phyloP scores from a whole-genome alignment of 2,888 invertebrate genomes.

The Embidobia sp. region DNA sequence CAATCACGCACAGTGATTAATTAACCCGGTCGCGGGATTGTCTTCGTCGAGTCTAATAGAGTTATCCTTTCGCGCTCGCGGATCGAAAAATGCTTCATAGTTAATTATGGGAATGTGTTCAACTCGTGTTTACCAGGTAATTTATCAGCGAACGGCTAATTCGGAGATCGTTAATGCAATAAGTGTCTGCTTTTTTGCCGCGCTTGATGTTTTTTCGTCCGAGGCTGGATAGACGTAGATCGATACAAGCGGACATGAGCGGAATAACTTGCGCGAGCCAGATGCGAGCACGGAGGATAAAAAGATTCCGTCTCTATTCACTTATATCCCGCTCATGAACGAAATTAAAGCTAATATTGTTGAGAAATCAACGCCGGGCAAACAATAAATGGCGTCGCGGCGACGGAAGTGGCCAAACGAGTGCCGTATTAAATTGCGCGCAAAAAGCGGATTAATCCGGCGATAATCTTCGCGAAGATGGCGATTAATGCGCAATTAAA shows the following conservation, averaged over 20 bases:
- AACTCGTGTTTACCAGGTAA: conserved; percentile 24
- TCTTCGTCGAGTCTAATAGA: conserved; percentile 3
- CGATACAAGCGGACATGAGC: conserved; percentile 47
- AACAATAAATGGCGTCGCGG: conserved; percentile 7
- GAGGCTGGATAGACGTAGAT: conserved; percentile 34
- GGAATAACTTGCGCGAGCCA: conserved; percentile 38
- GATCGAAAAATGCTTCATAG: conserved; percentile 20
- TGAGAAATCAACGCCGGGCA: conserved; percentile 1
- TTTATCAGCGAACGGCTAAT: conserved; percentile 46
- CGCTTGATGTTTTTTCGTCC: conserved; percentile 25
- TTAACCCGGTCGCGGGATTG: conserved; percentile 11
- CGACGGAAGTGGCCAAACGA: background rate
- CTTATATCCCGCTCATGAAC: conserved; percentile 29
- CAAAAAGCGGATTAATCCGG: background rate
- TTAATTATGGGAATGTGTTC: conserved; percentile 16
- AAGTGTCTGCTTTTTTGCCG: conserved; percentile 29
- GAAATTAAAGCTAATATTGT: conserved; percentile 36
- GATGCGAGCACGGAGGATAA: conserved; percentile 36
- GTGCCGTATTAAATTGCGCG: background rate
- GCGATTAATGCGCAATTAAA: conserved; percentile 20
- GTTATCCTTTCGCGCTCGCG: conserved; percentile 7
- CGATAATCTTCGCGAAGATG: conserved; percentile 8
- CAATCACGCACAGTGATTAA: conserved; percentile 22
- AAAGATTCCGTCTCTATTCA: conserved; percentile 46
- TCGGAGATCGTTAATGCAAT: conserved; percentile 44